Evolutionary conservation across 1,140 invertebrate species (phyloP).

Genomic region (Brachionus angularis): DNA sequence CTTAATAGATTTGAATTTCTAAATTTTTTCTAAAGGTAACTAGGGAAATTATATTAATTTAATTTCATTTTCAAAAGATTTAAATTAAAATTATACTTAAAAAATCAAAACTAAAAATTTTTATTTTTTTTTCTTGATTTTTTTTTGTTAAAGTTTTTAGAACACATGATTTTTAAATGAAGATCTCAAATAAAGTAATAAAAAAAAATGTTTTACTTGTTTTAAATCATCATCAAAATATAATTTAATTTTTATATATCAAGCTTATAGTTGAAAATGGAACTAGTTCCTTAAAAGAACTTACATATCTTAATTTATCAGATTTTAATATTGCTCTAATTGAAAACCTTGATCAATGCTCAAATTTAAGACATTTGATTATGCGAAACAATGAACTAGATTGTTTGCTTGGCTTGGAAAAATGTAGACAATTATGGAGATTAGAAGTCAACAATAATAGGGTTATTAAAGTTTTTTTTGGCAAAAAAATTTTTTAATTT

Average conservation of each 20-base stretch:
- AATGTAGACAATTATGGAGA: conserved; percentile 52
- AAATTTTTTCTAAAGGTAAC: conserved; percentile 2
- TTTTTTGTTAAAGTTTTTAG: no score
- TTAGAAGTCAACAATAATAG: conserved; percentile 53
- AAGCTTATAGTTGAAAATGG: conserved; percentile 41
- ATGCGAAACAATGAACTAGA: conserved; percentile 50
- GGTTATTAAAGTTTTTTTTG: conserved; percentile 46
- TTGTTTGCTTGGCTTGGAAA: conserved; percentile 49
- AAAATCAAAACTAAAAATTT: conserved; percentile 15
- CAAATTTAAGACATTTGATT: conserved; percentile 49
- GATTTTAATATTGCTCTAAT: conserved; percentile 46
- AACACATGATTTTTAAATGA: conserved; percentile 6
- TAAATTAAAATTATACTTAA: neutral
- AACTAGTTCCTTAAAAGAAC: conserved; percentile 47
- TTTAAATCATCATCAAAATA: conserved; percentile 48
- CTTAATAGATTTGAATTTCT: no score
- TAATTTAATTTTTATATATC: conserved; percentile 29
- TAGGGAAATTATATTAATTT: conserved; percentile 35
- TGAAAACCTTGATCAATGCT: conserved; percentile 48
- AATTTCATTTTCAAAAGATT: conserved; percentile 17
- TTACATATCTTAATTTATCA: conserved; percentile 58
- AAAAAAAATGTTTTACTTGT: conserved; percentile 59
- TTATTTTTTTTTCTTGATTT: conserved; percentile 1
- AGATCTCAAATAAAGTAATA: conserved; percentile 61
- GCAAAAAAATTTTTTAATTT: neutral